Evolutionary conservation across 2,113 vertebrate genomes (phyloP).

Genomic region (Charadrius vociferus): DNA sequence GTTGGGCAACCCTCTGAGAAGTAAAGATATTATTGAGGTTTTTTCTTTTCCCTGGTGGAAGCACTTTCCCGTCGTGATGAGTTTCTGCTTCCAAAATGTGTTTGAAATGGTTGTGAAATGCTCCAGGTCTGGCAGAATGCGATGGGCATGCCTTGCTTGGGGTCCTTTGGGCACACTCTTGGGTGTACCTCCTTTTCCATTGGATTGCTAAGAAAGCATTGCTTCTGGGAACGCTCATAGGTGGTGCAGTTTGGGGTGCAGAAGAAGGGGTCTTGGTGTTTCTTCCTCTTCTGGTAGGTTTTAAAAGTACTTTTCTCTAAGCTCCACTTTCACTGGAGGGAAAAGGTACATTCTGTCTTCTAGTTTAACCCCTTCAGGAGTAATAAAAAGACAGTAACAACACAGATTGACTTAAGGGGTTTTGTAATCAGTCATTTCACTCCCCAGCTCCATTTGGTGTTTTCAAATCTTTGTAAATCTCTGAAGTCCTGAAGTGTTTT

Average conservation of each 20-base stretch:
- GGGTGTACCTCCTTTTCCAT: fast-evolving
- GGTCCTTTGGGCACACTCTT: not conserved
- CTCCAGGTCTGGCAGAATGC: not conserved
- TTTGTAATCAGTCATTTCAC: not conserved
- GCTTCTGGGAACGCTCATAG: not conserved
- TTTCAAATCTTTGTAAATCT: not conserved
- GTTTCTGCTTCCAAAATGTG: not conserved
- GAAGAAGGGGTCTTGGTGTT: not conserved
- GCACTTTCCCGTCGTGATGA: not conserved
- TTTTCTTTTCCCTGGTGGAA: not conserved
- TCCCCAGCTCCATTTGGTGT: not conserved
- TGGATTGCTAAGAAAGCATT: not conserved
- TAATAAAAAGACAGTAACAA: not conserved
- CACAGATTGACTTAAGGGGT: not conserved
- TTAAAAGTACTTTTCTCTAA: not conserved
- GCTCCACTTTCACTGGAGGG: not conserved
- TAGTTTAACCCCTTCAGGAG: not conserved
- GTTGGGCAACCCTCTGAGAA: not conserved
- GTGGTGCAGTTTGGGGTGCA: not conserved
- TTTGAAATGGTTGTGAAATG: not conserved
- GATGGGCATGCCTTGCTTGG: fast-evolving
- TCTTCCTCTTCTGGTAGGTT: not conserved
- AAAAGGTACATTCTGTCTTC: not conserved
- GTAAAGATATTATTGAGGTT: not conserved
- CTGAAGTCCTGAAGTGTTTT: not conserved